These are phyloP conservation scores for Neuroterus valhalla DNA, from an alignment of 1,140 invertebrate species.

Conservation along the genomic window DNA sequence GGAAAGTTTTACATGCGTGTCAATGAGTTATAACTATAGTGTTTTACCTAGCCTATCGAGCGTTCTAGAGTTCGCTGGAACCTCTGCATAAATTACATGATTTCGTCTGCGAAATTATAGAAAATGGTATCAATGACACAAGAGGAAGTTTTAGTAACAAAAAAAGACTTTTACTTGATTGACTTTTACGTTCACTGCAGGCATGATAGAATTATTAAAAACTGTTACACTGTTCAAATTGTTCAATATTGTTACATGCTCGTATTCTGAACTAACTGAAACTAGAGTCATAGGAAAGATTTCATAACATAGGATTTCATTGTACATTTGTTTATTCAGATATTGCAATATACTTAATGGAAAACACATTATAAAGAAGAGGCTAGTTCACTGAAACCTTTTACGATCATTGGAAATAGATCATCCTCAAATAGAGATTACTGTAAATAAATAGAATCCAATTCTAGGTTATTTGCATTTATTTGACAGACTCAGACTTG, in stretches of 20 bases:
- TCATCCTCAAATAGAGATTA: background rate
- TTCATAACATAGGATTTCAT: too few species aligned
- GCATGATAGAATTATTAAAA: too few species aligned
- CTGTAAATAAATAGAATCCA: background rate
- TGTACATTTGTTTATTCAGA: too few species aligned
- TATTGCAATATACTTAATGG: too few species aligned
- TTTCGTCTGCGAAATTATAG: background rate
- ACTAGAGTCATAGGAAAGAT: too few species aligned
- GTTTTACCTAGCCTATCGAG: background rate
- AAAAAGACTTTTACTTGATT: background rate
- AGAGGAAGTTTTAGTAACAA: background rate
- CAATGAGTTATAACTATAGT: conserved; percentile 2
- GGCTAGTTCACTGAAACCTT: too few species aligned
- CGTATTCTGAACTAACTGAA: too few species aligned
- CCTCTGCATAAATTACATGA: conserved; percentile 5
- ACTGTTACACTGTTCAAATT: too few species aligned
- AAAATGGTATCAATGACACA: background rate
- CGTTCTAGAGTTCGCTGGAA: background rate
- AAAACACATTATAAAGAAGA: too few species aligned
- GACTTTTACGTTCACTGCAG: too few species aligned
- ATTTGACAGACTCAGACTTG: background rate
- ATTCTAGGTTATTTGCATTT: background rate
- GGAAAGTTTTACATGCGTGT: background rate
- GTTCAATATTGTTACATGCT: too few species aligned
- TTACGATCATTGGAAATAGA: background rate